These are phyloP conservation scores for Leptopilina boulardi DNA, from an alignment of 1,140 invertebrate species.

Conservation along the genomic window DNA sequence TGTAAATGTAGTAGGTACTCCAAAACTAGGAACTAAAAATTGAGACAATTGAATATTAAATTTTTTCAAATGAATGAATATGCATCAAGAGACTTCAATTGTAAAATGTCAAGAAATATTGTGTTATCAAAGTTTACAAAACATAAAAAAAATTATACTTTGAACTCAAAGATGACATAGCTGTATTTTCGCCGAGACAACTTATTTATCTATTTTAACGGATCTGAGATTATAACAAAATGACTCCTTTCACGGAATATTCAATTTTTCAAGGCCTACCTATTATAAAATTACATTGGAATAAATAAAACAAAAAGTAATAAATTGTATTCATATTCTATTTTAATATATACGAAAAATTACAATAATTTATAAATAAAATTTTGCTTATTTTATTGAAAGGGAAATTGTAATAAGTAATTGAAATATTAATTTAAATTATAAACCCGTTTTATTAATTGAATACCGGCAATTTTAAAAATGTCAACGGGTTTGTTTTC, in stretches of 20 bases:
- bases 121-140: neutral
- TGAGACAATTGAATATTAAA: neutral
- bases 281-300: no score
- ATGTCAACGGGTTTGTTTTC: slow-evolving; percentile 32
- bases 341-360: neutral
- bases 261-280: neutral
- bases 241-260: slow-evolving; percentile 11
- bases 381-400: neutral
- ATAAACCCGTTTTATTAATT: neutral
- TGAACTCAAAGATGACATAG: slow-evolving; percentile 14
- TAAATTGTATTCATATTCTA: neutral
- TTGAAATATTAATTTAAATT: neutral
- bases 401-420: neutral
- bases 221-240: neutral
- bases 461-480: slow-evolving; percentile 16
- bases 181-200: neutral
- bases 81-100: neutral
- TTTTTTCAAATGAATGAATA: neutral
- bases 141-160: slow-evolving; percentile 24
- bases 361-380: neutral
- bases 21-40: neutral
- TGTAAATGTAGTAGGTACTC: neutral
- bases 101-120: neutral
- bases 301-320: neutral
- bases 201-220: neutral